A percentile compares a stretch with the other conserved stretches of the same genome.
These are phyloP conservation scores for Lepus oiostolus DNA, from an alignment of 2,797 vertebrate species.

Conservation along the genomic window DNA sequence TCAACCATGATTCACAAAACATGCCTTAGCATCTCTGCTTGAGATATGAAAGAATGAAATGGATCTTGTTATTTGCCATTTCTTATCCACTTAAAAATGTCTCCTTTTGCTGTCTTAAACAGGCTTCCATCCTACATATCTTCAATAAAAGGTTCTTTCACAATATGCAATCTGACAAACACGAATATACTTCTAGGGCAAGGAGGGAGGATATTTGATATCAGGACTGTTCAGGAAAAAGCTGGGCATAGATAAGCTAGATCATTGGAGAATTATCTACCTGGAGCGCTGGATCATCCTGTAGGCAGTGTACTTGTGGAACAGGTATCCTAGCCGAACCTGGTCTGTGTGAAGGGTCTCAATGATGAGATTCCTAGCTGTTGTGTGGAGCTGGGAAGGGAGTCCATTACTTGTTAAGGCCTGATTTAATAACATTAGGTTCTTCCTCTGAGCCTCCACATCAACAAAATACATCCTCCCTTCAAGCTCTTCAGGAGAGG, in stretches of 20 bases:
- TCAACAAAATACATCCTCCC: slow-evolving; percentile 81
- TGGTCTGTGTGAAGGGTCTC: slow-evolving; percentile 75
- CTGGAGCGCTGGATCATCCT: slow-evolving; percentile 81
- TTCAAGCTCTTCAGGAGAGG: slow-evolving; percentile 58
- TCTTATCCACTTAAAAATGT: slow-evolving; percentile 41
- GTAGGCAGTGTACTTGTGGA: slow-evolving; percentile 83
- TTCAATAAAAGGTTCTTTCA: neutral
- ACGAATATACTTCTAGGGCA: slow-evolving; percentile 28
- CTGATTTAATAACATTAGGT: slow-evolving; percentile 81
- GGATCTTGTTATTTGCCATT: neutral
- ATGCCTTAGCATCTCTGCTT: no score
- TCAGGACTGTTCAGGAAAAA: slow-evolving; percentile 55
- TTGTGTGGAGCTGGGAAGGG: slow-evolving; percentile 63
- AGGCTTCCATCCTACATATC: slow-evolving; percentile 17
- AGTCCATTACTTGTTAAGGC: slow-evolving; percentile 71
- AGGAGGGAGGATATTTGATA: slow-evolving; percentile 24
- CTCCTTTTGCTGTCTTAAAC: no score
- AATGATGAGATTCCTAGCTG: slow-evolving; percentile 76
- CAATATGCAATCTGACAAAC: neutral
- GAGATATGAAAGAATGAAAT: slow-evolving; percentile 11
- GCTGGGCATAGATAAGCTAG: neutral
- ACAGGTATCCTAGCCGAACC: slow-evolving; percentile 80
- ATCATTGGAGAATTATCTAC: slow-evolving; percentile 65
- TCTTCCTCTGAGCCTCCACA: slow-evolving; percentile 82
- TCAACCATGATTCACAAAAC: neutral